phyloP scores from a whole-genome alignment of 2,888 invertebrate genomes.

The Protonemura montana region DNA sequence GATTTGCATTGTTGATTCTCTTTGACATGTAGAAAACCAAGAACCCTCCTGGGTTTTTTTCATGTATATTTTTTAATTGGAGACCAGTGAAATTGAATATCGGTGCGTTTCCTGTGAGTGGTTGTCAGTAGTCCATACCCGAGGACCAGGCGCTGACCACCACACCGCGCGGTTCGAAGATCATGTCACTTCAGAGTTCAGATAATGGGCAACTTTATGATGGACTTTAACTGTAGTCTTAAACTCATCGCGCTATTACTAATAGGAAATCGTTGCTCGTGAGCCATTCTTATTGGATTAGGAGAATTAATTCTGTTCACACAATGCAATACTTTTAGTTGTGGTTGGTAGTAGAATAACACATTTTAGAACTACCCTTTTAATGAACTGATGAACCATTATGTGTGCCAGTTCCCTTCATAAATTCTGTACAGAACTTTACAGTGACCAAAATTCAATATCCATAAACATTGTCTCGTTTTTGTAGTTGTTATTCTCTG shows the following conservation, averaged over 20 bases:
- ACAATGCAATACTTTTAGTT: not conserved
- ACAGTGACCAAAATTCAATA: not conserved
- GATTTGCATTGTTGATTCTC: not conserved
- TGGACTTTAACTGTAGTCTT: not conserved
- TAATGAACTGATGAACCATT: constrained; percentile 35
- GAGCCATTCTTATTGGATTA: not conserved
- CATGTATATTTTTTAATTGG: not conserved
- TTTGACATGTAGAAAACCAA: not conserved
- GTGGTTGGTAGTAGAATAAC: constrained; percentile 24
- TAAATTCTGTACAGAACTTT: too few species aligned
- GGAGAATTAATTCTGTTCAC: not conserved
- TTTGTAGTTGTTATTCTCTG: not conserved
- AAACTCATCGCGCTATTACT: not conserved
- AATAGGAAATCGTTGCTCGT: not conserved
- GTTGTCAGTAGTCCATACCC: not conserved
- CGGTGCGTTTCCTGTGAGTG: not conserved
- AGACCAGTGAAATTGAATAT: not conserved
- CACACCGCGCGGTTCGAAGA: not conserved
- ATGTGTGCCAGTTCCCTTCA: constrained; percentile 33
- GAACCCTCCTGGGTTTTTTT: not conserved
- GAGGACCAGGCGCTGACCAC: not conserved
- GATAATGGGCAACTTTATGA: not conserved
- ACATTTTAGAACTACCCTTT: constrained; percentile 27
- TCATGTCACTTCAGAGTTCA: constrained; percentile 27
- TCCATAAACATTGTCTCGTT: not conserved